Conservation (phyloP, 1,140 invertebrate genomes). For the Bombus confusus region DNA sequence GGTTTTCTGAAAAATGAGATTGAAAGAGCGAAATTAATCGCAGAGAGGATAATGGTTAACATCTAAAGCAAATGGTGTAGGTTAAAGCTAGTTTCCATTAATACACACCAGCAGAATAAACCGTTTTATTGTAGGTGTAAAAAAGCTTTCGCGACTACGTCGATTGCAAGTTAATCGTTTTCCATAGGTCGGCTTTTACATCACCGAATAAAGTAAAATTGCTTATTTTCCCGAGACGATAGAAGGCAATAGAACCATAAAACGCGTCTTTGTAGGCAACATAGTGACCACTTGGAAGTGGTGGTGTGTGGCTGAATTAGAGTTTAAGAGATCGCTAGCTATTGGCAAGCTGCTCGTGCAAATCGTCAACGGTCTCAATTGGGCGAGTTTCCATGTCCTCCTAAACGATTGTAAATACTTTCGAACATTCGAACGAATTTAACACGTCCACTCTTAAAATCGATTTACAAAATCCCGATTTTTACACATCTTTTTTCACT, state of each 20-base stretch:
- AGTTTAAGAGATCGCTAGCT: slow-evolving; percentile 67
- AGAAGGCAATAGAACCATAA: slow-evolving; percentile 49
- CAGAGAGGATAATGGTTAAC: too few species aligned
- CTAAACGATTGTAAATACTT: slow-evolving; percentile 36
- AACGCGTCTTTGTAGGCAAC: slow-evolving; percentile 52
- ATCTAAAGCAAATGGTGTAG: too few species aligned
- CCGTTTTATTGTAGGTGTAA: not conserved
- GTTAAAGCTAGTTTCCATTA: not conserved
- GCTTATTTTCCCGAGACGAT: slow-evolving; percentile 55
- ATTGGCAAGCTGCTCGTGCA: slow-evolving; percentile 63
- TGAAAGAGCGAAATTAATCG: too few species aligned
- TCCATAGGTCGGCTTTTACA: slow-evolving; percentile 35
- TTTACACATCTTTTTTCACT: not conserved
- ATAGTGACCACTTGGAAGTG: slow-evolving; percentile 49
- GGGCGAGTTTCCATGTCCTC: slow-evolving; percentile 35
- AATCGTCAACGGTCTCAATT: slow-evolving; percentile 50
- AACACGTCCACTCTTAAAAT: not conserved
- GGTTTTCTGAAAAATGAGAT: too few species aligned
- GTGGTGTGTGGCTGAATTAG: slow-evolving; percentile 58
- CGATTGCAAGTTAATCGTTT: slow-evolving; percentile 19
- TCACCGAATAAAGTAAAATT: slow-evolving; percentile 56
- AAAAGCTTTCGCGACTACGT: not conserved
- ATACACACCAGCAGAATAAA: not conserved
- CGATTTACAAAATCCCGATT: not conserved
- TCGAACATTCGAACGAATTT: slow-evolving; percentile 24